A percentile compares a stretch with the other conserved stretches of the same genome.
Conservation (phyloP, 2,888 invertebrate species). For the Pandemis corylana region DNA sequence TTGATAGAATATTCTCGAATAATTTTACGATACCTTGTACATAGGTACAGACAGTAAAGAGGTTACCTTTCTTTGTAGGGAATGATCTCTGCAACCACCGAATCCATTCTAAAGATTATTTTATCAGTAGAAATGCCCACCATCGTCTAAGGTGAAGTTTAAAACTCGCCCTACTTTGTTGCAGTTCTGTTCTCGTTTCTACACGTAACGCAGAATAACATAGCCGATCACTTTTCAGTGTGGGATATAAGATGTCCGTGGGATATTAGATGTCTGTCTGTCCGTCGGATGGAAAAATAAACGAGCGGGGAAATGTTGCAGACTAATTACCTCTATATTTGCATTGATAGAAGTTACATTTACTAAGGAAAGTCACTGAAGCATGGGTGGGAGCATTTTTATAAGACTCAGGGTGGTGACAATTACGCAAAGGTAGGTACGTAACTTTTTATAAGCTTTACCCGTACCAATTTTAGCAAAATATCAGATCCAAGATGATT, state of each 20-base stretch:
- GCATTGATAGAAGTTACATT: constrained; percentile 5
- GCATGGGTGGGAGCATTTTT: too few species aligned
- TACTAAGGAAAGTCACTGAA: background rate
- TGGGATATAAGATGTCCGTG: constrained; percentile 37
- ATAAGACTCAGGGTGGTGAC: too few species aligned
- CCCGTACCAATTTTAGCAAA: background rate
- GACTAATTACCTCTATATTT: constrained; percentile 28
- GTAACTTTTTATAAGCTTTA: background rate
- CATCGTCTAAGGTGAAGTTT: background rate
- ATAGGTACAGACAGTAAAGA: too few species aligned
- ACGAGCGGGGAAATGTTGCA: constrained; percentile 29
- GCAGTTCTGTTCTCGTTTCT: background rate
- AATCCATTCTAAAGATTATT: too few species aligned
- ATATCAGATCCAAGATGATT: constrained; percentile 28
- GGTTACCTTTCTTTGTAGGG: too few species aligned
- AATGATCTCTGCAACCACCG: too few species aligned
- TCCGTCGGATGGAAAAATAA: constrained; percentile 33
- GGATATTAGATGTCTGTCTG: constrained; percentile 42
- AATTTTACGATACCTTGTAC: too few species aligned
- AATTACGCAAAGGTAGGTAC: too few species aligned
- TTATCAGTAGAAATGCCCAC: too few species aligned
- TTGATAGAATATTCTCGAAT: too few species aligned
- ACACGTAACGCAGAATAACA: constrained; percentile 21
- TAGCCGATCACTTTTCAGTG: constrained; percentile 29
- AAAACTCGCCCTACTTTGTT: background rate